Evolutionary conservation across 2,113 vertebrate species (phyloP), one percentile per base, ranked within the genome.

Genomic region (Cichladusa arquata): DNA sequence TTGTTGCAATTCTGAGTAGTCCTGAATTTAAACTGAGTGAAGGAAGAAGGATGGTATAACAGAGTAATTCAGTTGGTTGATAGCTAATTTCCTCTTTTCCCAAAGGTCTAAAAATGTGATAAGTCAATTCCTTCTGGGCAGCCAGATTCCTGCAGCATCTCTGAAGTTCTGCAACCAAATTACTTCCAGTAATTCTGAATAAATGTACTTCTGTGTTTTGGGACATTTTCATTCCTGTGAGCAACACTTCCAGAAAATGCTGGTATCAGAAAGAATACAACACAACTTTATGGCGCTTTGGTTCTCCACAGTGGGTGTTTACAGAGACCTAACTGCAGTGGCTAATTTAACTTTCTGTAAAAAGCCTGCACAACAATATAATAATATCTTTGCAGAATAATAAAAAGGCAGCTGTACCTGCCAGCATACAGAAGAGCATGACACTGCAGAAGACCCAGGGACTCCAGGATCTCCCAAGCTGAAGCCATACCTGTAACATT

Each of bases 181-280:
- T 76, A 56, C 38, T 90, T 87, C 38, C 62, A 87, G 77, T 87
- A 31, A 69, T 85, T 95, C 81, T 90, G 40, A 94, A 80, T 72
- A 83, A 94, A 94, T 74, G 34, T 72, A 65, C 38, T 86, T 95
- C 66, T 77, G 91, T 81, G 61, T 56, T 93, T 90, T 81, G 83
- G 73, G 80, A 95, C 18, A 42, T 81, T 88, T 88, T 84, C 44
- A 64, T 79, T 93, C 77, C 83, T 86, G 28, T 56, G 40, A 85
- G 61, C n/a, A 89, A 82, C 54, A 31, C n/a, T 89, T 92, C 65
- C 89, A 91, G 81, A 89, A 95, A 84, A 84, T 65, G 56, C 60
- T 78, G 31, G n/a, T 91, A 36, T 57, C 57, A 47, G 61, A 93
- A 81, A 85, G 40, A 79, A 95, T 57, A 22, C 17, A 81, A 14